These are phyloP conservation scores for Sturnus vulgaris DNA, from an alignment of 2,113 vertebrate genomes.

Conservation along the genomic window DNA sequence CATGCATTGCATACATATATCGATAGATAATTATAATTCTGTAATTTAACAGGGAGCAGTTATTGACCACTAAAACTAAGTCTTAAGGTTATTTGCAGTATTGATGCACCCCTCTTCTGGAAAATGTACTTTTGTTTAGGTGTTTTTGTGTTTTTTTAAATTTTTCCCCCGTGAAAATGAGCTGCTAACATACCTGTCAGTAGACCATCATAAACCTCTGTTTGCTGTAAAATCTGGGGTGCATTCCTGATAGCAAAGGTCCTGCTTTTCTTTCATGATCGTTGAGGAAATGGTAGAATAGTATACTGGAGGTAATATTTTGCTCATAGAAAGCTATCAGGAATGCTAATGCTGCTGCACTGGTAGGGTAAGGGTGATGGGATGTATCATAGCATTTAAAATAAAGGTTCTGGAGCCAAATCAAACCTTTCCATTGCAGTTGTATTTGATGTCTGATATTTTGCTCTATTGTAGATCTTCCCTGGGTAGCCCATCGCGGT, in stretches of 20 bases:
- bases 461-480: accelerated
- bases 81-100: background rate
- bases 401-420: background rate
- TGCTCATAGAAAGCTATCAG: background rate
- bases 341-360: background rate
- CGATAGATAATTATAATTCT: background rate
- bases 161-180: background rate
- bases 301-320: background rate
- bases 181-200: background rate
- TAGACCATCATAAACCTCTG: background rate
- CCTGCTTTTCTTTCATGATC: background rate
- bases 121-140: background rate
- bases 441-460: background rate
- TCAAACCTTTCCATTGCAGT: background rate
- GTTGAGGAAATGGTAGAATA: background rate
- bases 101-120: background rate
- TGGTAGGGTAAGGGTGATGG: background rate
- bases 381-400: background rate
- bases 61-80: background rate
- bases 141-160: too few relatives aligned
- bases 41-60: background rate
- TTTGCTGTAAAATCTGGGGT: background rate
- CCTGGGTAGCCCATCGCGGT: accelerated
- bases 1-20: background rate
- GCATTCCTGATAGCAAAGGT: background rate